Conservation (phyloP, 2,888 invertebrate genomes). For the Pharmacophagus antenor region DNA sequence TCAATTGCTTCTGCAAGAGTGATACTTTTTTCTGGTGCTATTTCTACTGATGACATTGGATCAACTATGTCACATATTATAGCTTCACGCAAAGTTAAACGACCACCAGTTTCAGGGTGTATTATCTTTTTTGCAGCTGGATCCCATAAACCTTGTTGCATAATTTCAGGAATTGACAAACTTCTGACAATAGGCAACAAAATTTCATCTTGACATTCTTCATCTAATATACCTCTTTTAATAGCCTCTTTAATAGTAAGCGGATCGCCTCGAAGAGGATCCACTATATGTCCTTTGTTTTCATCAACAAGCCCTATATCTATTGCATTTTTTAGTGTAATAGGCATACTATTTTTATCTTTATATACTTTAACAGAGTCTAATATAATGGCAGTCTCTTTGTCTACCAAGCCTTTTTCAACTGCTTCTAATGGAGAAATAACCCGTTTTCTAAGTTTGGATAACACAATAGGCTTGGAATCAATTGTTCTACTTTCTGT, state of each 20-base stretch:
- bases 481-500: conserved; percentile 78
- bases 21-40: conserved; percentile 82
- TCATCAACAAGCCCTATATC: conserved; percentile 86
- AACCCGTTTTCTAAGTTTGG: conserved; percentile 89
- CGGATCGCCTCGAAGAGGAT: conserved; percentile 90
- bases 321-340: conserved; percentile 89
- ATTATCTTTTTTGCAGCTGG: conserved; percentile 86
- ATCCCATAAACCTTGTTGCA: conserved; percentile 92
- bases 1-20: conserved; percentile 89
- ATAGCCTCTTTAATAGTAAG: conserved; percentile 92
- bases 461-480: conserved; percentile 85
- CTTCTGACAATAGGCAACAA: conserved; percentile 90
- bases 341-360: conserved; percentile 79
- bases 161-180: conserved; percentile 90
- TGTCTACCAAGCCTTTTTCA: conserved; percentile 89
- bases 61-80: conserved; percentile 94
- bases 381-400: conserved; percentile 86
- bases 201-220: conserved; percentile 87
- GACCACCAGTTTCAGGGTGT: conserved; percentile 92
- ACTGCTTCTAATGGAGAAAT: conserved; percentile 88
- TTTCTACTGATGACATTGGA: conserved; percentile 86
- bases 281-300: conserved; percentile 87
- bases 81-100: conserved; percentile 89
- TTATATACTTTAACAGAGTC: conserved; percentile 81
- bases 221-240: conserved; percentile 89